Percentiles rank a stretch among this genome's conserved stretches.
Evolutionary conservation across 2,888 invertebrate species (phyloP).

Genomic region (Drosophila neonasuta): DNA sequence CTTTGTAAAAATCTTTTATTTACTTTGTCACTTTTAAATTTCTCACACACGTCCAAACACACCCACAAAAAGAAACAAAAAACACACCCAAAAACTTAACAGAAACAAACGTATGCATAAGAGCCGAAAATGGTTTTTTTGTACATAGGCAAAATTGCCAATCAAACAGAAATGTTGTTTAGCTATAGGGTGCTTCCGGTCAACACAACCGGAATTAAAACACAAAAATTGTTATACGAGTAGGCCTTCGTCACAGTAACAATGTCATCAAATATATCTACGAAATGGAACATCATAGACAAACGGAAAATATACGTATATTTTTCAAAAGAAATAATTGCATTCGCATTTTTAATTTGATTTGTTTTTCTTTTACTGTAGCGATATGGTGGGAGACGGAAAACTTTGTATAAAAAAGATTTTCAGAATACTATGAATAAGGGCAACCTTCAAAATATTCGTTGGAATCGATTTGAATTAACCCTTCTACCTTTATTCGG

Average conservation of each 20-base stretch:
- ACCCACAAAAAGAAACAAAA: constrained; percentile 11
- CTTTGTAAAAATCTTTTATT: constrained; percentile 30
- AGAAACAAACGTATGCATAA: constrained; percentile 14
- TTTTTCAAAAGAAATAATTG: constrained; percentile 30
- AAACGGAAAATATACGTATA: constrained; percentile 37
- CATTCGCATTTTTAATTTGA: too few species aligned
- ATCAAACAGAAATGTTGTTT: constrained; percentile 45
- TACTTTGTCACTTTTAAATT: constrained; percentile 35
- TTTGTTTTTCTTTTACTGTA: background rate
- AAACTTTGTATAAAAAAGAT: background rate
- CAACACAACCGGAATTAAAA: constrained; percentile 50
- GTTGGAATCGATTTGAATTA: too few species aligned
- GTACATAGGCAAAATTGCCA: constrained; percentile 27
- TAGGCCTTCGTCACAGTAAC: constrained; percentile 31
- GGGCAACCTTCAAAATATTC: too few species aligned
- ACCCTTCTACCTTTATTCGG: too few species aligned
- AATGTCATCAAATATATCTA: constrained; percentile 25
- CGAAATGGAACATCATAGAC: constrained; percentile 37
- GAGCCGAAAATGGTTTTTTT: constrained; percentile 20
- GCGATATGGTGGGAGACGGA: background rate
- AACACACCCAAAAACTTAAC: constrained; percentile 5
- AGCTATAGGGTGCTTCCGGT: constrained; percentile 49
- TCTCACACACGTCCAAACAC: constrained; percentile 13
- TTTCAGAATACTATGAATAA: too few species aligned
- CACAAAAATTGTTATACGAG: constrained; percentile 36